Percentiles rank a stretch among this genome's conserved stretches.
These are phyloP conservation scores for Macroglossus sobrinus DNA, from an alignment of 2,113 vertebrate species.

Conservation along the genomic window DNA sequence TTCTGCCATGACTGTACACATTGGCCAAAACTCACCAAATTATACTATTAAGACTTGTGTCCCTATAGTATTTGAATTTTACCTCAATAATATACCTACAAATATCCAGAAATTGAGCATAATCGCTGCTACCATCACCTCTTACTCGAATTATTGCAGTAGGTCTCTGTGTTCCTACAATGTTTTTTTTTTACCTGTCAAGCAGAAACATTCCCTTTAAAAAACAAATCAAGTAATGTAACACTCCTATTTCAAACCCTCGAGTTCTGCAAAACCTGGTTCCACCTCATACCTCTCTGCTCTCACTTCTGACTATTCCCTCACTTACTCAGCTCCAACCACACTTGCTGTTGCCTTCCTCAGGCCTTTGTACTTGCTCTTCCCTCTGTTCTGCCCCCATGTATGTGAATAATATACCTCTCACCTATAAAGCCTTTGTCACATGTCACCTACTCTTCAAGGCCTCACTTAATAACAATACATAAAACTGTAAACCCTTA, in stretches of 20 bases:
- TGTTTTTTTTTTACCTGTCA: neutral
- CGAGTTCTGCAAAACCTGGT: neutral
- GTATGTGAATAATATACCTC: neutral
- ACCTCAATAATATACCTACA: neutral
- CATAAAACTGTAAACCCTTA: neutral
- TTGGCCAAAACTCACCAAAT: neutral
- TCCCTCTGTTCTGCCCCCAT: neutral
- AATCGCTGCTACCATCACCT: neutral
- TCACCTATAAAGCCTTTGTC: neutral
- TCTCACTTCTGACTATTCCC: neutral
- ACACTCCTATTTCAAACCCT: neutral
- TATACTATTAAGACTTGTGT: neutral
- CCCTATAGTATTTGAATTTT: neutral
- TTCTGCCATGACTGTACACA: neutral
- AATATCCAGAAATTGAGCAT: neutral
- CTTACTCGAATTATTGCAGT: neutral
- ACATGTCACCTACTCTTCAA: neutral
- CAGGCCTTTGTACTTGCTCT: neutral
- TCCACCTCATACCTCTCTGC: neutral
- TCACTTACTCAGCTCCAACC: neutral
- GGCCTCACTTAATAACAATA: neutral
- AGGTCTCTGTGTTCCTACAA: neutral
- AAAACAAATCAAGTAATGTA: neutral
- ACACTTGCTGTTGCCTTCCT: neutral
- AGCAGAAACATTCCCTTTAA: neutral